phyloP scores from a whole-genome alignment of 2,113 vertebrate species.

The Tyto alba region DNA sequence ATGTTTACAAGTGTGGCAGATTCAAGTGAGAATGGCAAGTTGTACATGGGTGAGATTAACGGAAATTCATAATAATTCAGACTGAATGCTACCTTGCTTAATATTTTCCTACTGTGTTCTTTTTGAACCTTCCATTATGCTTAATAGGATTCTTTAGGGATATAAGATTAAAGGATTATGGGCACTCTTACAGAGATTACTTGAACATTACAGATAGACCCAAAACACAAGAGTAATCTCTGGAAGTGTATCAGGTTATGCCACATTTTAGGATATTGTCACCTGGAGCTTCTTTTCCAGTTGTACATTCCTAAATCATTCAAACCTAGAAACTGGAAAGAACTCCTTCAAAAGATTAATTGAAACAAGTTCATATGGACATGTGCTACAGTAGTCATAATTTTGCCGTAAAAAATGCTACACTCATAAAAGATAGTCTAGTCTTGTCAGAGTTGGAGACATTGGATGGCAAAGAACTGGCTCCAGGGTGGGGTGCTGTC shows the following conservation, averaged over 20 bases:
- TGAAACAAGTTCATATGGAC: background rate
- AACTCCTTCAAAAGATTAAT: background rate
- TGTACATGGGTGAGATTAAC: background rate
- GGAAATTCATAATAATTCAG: background rate
- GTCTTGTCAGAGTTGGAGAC: background rate
- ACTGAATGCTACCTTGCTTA: background rate
- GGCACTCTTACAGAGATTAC: background rate
- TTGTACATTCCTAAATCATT: background rate
- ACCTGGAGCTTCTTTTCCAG: background rate
- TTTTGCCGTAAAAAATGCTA: background rate
- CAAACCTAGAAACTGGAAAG: background rate
- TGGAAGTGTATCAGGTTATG: background rate
- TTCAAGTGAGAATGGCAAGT: background rate
- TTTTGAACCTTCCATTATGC: background rate
- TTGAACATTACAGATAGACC: background rate
- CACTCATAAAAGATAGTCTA: background rate
- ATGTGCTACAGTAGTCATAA: background rate
- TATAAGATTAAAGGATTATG: background rate
- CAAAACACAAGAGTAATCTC: background rate
- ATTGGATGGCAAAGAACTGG: background rate
- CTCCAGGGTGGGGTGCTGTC: background rate
- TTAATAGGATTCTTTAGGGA: background rate
- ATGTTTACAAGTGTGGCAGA: background rate
- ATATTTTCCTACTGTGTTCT: background rate
- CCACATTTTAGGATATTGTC: background rate